phyloP scores from a whole-genome alignment of 2,888 invertebrate genomes.

The Vandiemenella viatica region DNA sequence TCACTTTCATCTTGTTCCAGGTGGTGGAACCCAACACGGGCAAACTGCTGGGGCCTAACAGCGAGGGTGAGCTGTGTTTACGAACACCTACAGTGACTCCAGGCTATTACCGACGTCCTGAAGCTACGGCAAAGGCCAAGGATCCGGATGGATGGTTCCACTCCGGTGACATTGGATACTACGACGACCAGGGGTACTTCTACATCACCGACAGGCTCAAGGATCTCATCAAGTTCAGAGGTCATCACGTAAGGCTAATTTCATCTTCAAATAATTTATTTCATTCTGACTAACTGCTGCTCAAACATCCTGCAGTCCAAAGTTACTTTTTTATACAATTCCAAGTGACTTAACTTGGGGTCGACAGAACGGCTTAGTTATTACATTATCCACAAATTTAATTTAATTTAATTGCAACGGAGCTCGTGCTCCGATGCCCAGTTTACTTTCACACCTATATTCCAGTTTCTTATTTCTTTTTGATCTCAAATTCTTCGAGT shows the following conservation, averaged over 20 bases:
- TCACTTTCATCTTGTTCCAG: neutral
- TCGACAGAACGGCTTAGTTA: no score
- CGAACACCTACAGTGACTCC: slow-evolving; percentile 70
- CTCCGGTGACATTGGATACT: slow-evolving; percentile 72
- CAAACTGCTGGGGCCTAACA: slow-evolving; percentile 26
- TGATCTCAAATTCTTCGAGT: no score
- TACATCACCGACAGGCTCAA: slow-evolving; percentile 74
- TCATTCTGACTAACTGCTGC: no score
- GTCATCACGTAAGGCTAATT: slow-evolving; percentile 45
- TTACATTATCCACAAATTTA: no score
- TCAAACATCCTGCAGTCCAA: no score
- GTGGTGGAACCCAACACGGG: neutral
- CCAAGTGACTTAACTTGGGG: no score
- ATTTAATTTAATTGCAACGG: no score
- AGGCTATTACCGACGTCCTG: slow-evolving; percentile 59
- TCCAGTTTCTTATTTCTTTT: no score
- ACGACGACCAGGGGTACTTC: slow-evolving; percentile 58
- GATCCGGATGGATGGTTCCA: slow-evolving; percentile 61
- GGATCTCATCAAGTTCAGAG: slow-evolving; percentile 83
- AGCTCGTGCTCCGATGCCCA: no score
- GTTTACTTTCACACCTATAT: no score
- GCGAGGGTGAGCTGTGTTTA: slow-evolving; percentile 72
- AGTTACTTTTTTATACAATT: no score
- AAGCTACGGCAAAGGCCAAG: slow-evolving; percentile 45
- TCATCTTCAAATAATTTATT: no score